Conservation (phyloP, 2,797 vertebrate species). For the Gastrophryne carolinensis region DNA sequence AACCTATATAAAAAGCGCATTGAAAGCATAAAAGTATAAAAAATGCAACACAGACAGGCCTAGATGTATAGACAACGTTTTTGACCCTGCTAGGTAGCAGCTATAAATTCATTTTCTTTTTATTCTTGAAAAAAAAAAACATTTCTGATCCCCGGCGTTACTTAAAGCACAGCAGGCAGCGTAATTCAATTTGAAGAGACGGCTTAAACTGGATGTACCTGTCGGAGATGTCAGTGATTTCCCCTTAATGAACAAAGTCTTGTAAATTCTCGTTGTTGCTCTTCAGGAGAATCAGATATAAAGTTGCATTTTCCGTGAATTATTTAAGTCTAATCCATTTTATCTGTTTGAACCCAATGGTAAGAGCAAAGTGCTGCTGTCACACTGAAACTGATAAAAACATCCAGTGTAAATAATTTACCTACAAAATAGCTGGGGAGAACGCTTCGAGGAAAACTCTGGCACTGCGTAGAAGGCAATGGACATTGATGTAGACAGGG, state of each 20-base stretch:
- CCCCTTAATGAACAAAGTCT: slow-evolving; percentile 36
- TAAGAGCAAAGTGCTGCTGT: slow-evolving; percentile 20
- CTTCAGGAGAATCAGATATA: slow-evolving; percentile 26
- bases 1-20: too few species aligned
- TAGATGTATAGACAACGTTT: neutral
- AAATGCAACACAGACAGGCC: neutral
- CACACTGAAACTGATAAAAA: slow-evolving; percentile 21
- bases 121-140: neutral
- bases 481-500: too few species aligned
- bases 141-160: neutral
- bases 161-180: neutral
- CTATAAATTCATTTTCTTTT: neutral
- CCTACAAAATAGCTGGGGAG: neutral
- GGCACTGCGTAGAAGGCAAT: too few species aligned
- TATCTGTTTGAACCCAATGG: slow-evolving; percentile 24
- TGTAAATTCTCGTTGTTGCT: slow-evolving; percentile 31
- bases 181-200: slow-evolving; percentile 27
- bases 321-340: slow-evolving; percentile 31
- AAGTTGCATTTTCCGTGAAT: slow-evolving; percentile 22
- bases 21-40: neutral
- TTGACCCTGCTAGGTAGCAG: neutral
- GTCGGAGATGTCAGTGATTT: slow-evolving; percentile 22
- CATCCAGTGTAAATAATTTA: slow-evolving; percentile 24
- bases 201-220: slow-evolving; percentile 1
- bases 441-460: too few species aligned